Conservation (phyloP, 2,797 vertebrate species). For the Tragelaphus oryx region DNA sequence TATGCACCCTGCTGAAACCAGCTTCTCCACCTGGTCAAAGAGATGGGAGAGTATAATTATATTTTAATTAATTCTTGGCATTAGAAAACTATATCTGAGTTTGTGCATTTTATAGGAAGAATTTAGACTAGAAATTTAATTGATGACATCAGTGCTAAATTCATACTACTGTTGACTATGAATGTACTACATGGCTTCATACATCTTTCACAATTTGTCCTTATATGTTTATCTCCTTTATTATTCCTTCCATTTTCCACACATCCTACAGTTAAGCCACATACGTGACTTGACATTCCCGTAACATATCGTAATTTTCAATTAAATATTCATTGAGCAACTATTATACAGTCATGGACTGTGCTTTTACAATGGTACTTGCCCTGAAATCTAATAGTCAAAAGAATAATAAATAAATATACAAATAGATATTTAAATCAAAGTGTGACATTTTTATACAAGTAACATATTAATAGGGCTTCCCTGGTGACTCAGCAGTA, state of each 20-base stretch:
- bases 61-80: slow-evolving; percentile 1
- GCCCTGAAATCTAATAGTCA: background rate
- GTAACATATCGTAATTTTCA: background rate
- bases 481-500: background rate
- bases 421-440: background rate
- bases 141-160: background rate
- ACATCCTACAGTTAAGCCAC: background rate
- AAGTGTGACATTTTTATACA: background rate
- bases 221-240: background rate
- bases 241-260: background rate
- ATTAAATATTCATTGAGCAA: background rate
- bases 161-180: background rate
- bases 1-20: background rate
- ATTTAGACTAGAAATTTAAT: background rate
- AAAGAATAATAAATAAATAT: background rate
- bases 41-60: background rate
- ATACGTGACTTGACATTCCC: background rate
- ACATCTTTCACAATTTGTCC: background rate
- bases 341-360: background rate
- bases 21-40: background rate
- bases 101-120: background rate
- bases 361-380: background rate
- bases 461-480: background rate
- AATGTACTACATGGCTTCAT: background rate
- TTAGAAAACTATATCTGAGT: background rate